These are phyloP conservation scores for Xenopus petersii DNA, from an alignment of 2,797 vertebrate species.

Conservation along the genomic window DNA sequence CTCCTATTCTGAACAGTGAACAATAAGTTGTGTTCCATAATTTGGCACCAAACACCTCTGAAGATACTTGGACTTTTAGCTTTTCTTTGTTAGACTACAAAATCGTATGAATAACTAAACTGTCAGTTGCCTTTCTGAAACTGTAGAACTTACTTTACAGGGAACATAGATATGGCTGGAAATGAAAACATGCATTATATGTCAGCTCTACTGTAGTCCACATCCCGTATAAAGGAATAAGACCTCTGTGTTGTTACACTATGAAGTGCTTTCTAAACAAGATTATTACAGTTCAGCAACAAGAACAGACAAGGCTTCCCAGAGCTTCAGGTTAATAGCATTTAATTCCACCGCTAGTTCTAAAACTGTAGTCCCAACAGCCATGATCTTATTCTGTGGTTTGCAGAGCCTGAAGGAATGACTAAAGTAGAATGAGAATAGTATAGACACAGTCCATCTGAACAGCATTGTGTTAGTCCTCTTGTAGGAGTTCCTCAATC, in stretches of 20 bases:
- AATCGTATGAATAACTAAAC: too few relatives aligned
- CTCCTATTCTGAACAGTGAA: too few relatives aligned
- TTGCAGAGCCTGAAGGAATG: conserved; percentile 25
- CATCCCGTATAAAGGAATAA: not conserved
- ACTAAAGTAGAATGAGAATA: conserved; percentile 3
- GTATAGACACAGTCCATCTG: not conserved
- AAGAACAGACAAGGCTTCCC: not conserved
- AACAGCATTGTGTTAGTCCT: conserved; percentile 16
- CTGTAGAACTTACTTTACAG: too few relatives aligned
- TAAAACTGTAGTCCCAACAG: not conserved
- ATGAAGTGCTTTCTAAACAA: conserved; percentile 13
- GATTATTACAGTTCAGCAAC: conserved; percentile 13
- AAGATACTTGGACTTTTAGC: not conserved
- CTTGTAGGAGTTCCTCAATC: conserved; percentile 43
- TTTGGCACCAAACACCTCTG: conserved; percentile 13
- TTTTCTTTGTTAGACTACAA: too few relatives aligned
- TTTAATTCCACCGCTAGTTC: conserved; percentile 4
- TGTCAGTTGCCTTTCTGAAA: too few relatives aligned
- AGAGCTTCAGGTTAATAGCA: not conserved
- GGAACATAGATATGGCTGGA: too few relatives aligned
- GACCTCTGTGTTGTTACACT: not conserved
- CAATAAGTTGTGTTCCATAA: not conserved
- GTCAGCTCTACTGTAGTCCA: not conserved
- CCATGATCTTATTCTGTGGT: not conserved
- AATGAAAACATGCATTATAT: not conserved